Evolutionary conservation across 2,113 vertebrate genomes (phyloP).

Genomic region (Furnarius figulus): DNA sequence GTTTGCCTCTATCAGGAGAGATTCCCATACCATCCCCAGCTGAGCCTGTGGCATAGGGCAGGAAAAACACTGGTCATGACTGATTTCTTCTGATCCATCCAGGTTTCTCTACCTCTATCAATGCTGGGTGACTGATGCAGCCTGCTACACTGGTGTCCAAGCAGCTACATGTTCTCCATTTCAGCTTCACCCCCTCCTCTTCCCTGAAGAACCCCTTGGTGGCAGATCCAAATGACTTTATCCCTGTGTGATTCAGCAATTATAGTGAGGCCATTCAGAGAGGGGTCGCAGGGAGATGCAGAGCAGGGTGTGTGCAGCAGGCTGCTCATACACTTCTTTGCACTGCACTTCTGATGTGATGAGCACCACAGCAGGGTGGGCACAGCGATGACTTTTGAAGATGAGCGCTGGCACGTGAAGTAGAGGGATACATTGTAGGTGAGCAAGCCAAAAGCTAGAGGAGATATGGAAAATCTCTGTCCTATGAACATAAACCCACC

Average conservation of each 20-base stretch:
- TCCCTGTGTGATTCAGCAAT: background rate
- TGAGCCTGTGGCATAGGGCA: background rate
- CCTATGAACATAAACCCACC: background rate
- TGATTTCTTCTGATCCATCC: background rate
- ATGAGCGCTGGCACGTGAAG: background rate
- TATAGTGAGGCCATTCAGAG: background rate
- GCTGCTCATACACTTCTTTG: background rate
- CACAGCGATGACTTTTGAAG: background rate
- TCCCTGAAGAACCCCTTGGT: rapidly evolving
- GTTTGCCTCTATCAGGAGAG: background rate
- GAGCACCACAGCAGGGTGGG: background rate
- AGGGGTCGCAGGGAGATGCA: background rate
- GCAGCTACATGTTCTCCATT: background rate
- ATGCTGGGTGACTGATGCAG: background rate
- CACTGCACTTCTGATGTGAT: background rate
- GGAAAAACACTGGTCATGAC: background rate
- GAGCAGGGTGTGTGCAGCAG: background rate
- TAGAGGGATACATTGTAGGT: background rate
- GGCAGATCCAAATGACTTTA: background rate
- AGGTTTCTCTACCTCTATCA: background rate
- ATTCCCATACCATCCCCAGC: background rate
- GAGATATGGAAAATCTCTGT: background rate
- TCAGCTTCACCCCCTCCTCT: background rate
- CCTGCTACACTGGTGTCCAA: background rate
- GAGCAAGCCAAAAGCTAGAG: background rate